A percentile compares a stretch with the other conserved stretches of the same genome.
phyloP scores from a whole-genome alignment of 2,113 vertebrate genomes.

The Melospiza melodia region DNA sequence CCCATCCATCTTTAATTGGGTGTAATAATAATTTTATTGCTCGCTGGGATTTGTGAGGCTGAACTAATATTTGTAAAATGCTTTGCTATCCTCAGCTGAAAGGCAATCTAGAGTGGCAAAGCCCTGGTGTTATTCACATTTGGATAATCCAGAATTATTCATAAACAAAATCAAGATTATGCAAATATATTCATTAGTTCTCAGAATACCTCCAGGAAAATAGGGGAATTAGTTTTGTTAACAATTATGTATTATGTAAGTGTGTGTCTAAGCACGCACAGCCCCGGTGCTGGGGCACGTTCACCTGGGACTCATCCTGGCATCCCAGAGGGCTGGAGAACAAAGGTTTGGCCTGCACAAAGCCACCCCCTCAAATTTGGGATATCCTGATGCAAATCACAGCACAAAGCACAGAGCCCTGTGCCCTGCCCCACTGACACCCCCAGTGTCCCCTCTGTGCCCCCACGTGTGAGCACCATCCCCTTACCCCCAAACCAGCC shows the following conservation, averaged over 20 bases:
- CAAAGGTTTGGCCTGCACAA: not conserved
- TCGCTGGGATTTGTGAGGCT: constrained; percentile 49
- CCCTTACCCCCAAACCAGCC: not conserved
- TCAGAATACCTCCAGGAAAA: constrained; percentile 51
- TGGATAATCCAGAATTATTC: constrained; percentile 61
- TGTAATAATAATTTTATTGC: constrained; percentile 41
- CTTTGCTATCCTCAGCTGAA: constrained; percentile 25
- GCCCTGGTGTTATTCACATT: not conserved
- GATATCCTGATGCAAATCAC: not conserved
- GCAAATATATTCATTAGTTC: constrained; percentile 60
- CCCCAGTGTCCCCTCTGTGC: not conserved
- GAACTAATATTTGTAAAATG: constrained; percentile 50
- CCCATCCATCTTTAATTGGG: constrained; percentile 26
- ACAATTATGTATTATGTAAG: constrained; percentile 22
- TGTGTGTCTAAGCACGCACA: not conserved
- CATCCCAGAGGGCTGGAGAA: not conserved
- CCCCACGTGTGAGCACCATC: accelerated
- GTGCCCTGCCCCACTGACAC: not conserved
- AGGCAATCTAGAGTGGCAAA: not conserved
- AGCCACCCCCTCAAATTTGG: not conserved
- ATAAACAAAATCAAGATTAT: constrained; percentile 63
- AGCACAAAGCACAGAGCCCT: not conserved
- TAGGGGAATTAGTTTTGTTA: constrained; percentile 54
- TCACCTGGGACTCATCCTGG: accelerated
- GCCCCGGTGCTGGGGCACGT: not conserved